phyloP scores from a whole-genome alignment of 1,140 invertebrate species.

The Trachelipus rathkii region DNA sequence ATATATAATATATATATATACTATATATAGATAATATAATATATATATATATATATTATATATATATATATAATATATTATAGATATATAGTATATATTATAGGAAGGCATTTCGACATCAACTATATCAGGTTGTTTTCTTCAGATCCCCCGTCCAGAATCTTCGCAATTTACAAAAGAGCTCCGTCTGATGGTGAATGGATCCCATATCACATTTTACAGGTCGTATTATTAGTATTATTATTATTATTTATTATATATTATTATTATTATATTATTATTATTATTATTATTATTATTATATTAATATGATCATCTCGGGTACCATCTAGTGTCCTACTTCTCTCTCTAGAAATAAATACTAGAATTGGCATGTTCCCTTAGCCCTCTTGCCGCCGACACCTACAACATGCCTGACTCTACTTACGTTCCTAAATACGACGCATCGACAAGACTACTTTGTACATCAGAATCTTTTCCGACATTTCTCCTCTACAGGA shows the following conservation, averaged over 20 bases:
- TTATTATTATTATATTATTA: slow-evolving; percentile 16
- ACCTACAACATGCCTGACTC: slow-evolving; percentile 80
- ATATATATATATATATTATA: slow-evolving; percentile 16
- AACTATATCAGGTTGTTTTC: slow-evolving; percentile 87
- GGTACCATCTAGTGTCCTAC: background rate
- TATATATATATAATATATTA: slow-evolving; percentile 51
- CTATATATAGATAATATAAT: background rate
- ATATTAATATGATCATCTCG: background rate
- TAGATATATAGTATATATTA: no score
- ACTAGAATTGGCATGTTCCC: slow-evolving; percentile 12
- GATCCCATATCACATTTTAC: slow-evolving; percentile 96
- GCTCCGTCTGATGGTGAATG: slow-evolving; percentile 70
- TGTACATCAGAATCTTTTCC: slow-evolving; percentile 94
- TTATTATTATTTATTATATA: background rate
- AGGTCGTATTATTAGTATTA: slow-evolving; percentile 55
- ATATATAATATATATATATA: background rate
- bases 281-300: background rate
- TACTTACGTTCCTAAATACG: slow-evolving; percentile 62
- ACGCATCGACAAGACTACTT: slow-evolving; percentile 81
- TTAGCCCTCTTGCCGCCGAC: slow-evolving; percentile 77
- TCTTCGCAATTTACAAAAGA: slow-evolving; percentile 95
- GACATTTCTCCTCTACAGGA: slow-evolving; percentile 91
- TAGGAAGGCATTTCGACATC: slow-evolving; percentile 96
- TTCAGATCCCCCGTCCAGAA: slow-evolving; percentile 92
- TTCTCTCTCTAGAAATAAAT: background rate